Evolutionary conservation across 92 coral and sea anemone species (phyloP).

Genomic region (Porites lobata): DNA sequence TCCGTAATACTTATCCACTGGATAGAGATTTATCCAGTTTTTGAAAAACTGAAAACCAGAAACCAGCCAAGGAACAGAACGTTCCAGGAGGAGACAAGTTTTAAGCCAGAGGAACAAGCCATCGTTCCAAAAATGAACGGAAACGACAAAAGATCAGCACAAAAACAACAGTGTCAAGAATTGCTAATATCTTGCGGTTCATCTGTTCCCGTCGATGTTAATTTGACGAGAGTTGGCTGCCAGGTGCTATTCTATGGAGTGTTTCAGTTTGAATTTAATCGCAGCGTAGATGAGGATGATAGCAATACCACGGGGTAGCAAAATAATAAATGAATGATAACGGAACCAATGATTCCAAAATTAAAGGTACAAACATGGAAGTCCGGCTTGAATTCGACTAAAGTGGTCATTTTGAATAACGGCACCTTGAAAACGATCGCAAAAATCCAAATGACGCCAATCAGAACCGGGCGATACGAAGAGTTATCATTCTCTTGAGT

Average conservation of each 20-base stretch:
- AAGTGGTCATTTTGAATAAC: conserved; percentile 22
- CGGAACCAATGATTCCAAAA: neutral
- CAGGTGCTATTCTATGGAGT: conserved; percentile 55
- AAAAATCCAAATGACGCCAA: conserved; percentile 54
- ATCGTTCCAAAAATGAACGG: conserved; percentile 46
- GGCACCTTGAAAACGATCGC: conserved; percentile 63
- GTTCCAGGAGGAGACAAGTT: neutral
- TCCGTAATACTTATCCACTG: no score
- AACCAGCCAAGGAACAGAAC: conserved; percentile 34
- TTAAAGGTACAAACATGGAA: conserved; percentile 31
- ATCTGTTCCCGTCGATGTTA: conserved; percentile 60
- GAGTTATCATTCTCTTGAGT: no score
- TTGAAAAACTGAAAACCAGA: conserved; percentile 8
- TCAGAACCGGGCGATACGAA: neutral
- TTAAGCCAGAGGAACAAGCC: neutral
- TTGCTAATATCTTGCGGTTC: conserved; percentile 59
- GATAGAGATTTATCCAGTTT: no score
- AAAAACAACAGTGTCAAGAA: conserved; percentile 66
- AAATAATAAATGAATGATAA: conserved; percentile 35
- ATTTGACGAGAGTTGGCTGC: conserved; percentile 63
- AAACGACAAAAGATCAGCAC: conserved; percentile 70
- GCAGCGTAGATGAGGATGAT: conserved; percentile 66
- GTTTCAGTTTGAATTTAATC: conserved; percentile 69
- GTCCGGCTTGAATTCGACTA: conserved; percentile 6
- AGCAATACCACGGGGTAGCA: conserved; percentile 32